Base-by-base conservation (phyloP, 2,888 invertebrate genomes). In the Nymphalis c-album region DNA sequence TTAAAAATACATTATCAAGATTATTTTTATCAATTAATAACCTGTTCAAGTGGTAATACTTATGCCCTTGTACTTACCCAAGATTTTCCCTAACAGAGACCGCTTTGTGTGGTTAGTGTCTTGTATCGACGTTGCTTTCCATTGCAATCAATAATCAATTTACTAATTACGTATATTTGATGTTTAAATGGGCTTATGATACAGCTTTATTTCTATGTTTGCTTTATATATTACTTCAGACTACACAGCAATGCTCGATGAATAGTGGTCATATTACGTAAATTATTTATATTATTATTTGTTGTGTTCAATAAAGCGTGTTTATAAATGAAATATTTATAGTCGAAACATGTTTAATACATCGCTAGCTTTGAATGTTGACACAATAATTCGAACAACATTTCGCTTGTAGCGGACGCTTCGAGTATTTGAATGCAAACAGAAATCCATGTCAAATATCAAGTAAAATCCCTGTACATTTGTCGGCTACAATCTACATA, bases 91-190 rank as follows among this genome's bases (percentile, higher is more conserved):
- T 72, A 69, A 62, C 51, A 61, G 65, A 78, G 78, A 78, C 80
- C 73, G 88, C 88, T 88, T 89, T 71, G 77, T 77, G 76, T 80
- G 79, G 63, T 51, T 81, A 77, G 77, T 85, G 78, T 81, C 73
- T 78, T 81, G 74, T 78, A 75, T 80, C 78, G 78, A 82, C 84
- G 81, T 87, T 90, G 88, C 85, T 88, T 88, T 89, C 85, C 85
- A 85, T 87, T 87, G 53, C 60, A 55, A 1, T 26, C 8, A 20
- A 55, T 55, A 35, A 46, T 46, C n/a, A 20, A 45, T 40, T 22
- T 45, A 45, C 7, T n/a, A 40, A 40, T 4, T 40, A 13, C 13
- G 4, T 13, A 35, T 35, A 18, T 10, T 57, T 18, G 35, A 57
- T 18, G 57, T 57, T 57, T 16, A 16, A 31, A 53, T n/a, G 57